Base-by-base conservation (phyloP, 2,888 invertebrate genomes). In the Andrena camellia region DNA sequence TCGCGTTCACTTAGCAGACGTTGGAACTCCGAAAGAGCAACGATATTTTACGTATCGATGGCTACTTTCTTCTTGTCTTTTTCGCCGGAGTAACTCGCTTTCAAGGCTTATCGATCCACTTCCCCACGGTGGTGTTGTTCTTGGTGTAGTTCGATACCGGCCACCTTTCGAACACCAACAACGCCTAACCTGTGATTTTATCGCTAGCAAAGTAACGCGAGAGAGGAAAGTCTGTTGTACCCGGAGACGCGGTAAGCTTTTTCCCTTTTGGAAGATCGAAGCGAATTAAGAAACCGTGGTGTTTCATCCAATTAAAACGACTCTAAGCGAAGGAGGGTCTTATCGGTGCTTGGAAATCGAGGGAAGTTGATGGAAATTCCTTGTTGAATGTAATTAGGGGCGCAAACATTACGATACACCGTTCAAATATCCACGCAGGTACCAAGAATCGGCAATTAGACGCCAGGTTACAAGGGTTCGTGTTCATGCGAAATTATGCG, bases 81-180 rank as follows among this genome's bases (percentile, higher is more conserved):
- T 31, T 29, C 33, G 20, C 33, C 17, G 5, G 20, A 33, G 26
- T 57, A 26, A 33, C 59, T 35, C 8, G 20, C 42, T 29, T 29
- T 35, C 33, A 5, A 62, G 35, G 20, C 35, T 60, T 62, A 35
- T 31, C 57, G 26, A n/a, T 0, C 31, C 13, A 13, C 6, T 63
- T 62, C 29, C 13, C 50, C 26, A 13, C 23, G 8, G 20, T 72
- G 35, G 33, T 64, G 20, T 72, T 52, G 33, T 64, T 64, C 31
- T 54, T 29, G 52, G 68, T 33, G 33, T 54, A 33, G 52, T 54
- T 54, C 17, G 31, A 68, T 52, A n/a, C 35, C 7, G 67, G 31
- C 8, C 20, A n/a, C 33, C 71, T 60, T 68, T 59, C n/a, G 13
- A 26, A 59, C 31, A 48, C 31, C 23, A 23, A 31, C 50, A 35